A percentile compares a stretch with the other conserved stretches of the same genome.
These are phyloP conservation scores for Gonatopus flavifemur DNA, from an alignment of 1,140 invertebrate species.

Conservation along the genomic window DNA sequence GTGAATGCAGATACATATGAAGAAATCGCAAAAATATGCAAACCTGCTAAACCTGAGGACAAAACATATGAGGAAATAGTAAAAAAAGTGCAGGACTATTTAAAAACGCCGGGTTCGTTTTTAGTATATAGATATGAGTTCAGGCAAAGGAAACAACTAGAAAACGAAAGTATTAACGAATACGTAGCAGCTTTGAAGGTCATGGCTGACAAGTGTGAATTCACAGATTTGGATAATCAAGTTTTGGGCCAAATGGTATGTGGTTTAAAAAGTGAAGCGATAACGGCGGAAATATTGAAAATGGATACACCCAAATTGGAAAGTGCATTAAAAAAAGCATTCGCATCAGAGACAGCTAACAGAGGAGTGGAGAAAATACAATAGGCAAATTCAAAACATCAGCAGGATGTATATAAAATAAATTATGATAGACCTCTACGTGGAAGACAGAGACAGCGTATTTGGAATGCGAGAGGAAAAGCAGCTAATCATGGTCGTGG, in stretches of 20 bases:
- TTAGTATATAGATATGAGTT: constrained; percentile 34
- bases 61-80: constrained; percentile 25
- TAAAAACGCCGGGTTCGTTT: constrained; percentile 31
- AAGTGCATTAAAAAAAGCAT: constrained; percentile 6
- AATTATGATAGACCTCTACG: no score
- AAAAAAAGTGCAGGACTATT: constrained; percentile 21
- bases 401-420: not conserved
- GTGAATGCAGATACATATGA: constrained; percentile 30
- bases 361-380: constrained; percentile 4
- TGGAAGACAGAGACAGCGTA: not conserved
- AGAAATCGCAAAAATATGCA: constrained; percentile 30
- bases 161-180: constrained; percentile 24
- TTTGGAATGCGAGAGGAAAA: not conserved
- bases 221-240: constrained; percentile 7
- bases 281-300: constrained; percentile 6
- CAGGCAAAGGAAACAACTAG: constrained; percentile 24
- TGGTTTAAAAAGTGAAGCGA: constrained; percentile 1
- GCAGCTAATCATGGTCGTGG: not conserved
- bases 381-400: not conserved
- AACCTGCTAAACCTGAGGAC: constrained; percentile 23
- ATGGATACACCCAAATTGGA: constrained; percentile 5
- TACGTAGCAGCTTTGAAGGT: constrained; percentile 33
- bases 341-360: not conserved
- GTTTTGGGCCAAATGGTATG: constrained; percentile 2
- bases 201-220: constrained; percentile 16